Evolutionary conservation across 2,888 invertebrate species (phyloP).

Genomic region (Plagodis pulveraria): DNA sequence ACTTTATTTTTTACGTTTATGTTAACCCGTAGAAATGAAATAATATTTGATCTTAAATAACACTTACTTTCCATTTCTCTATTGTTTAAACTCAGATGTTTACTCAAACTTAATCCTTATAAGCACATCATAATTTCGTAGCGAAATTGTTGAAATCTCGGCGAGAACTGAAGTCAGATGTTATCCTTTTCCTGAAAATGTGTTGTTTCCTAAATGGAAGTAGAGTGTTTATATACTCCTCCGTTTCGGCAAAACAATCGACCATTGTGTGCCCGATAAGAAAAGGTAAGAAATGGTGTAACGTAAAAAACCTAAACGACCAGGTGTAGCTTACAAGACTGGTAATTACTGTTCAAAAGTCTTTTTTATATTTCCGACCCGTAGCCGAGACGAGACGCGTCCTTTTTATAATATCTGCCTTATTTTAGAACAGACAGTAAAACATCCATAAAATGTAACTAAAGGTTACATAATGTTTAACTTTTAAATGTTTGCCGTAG

Average conservation of each 20-base stretch:
- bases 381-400: not conserved
- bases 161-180: conserved; percentile 41
- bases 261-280: conserved; percentile 72
- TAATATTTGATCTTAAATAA: conserved; percentile 4
- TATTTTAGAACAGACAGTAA: too few relatives aligned
- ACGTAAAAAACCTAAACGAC: conserved; percentile 19
- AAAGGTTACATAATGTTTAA: too few relatives aligned
- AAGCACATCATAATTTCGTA: conserved; percentile 16
- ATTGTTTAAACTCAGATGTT: not conserved
- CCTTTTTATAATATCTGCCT: too few relatives aligned
- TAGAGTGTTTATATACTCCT: conserved; percentile 70
- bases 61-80: conserved; percentile 46
- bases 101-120: conserved; percentile 8
- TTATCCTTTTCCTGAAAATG: conserved; percentile 46
- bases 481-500: too few relatives aligned
- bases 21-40: conserved; percentile 7
- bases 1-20: conserved; percentile 20
- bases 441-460: too few relatives aligned
- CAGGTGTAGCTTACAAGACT: conserved; percentile 18
- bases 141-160: conserved; percentile 25
- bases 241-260: conserved; percentile 62
- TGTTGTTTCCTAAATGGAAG: conserved; percentile 48
- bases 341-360: conserved; percentile 7
- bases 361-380: conserved; percentile 1
- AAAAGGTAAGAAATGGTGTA: conserved; percentile 35